phyloP scores from a whole-genome alignment of 2,113 vertebrate species.

The Leucopternis melanops region DNA sequence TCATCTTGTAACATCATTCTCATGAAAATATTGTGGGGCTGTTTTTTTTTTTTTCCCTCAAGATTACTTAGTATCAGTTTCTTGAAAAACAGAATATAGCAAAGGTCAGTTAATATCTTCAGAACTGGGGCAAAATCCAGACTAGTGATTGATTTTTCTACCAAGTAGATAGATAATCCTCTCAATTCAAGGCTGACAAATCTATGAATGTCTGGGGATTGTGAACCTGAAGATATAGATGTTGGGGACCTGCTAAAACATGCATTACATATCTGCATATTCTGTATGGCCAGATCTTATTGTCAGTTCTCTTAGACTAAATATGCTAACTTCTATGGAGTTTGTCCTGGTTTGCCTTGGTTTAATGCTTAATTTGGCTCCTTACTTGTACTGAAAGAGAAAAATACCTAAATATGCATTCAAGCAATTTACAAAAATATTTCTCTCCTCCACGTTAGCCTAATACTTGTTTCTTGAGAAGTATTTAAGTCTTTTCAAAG shows the following conservation, averaged over 20 bases:
- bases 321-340: neutral
- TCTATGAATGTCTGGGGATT: neutral
- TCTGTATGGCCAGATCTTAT: neutral
- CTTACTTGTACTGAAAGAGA: neutral
- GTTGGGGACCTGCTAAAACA: neutral
- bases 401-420: neutral
- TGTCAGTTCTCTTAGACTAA: neutral
- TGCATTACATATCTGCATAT: neutral
- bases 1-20: neutral
- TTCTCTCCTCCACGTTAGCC: neutral
- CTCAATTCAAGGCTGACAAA: neutral
- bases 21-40: neutral
- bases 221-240: neutral
- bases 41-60: rapidly evolving
- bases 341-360: neutral
- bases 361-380: neutral
- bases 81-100: neutral
- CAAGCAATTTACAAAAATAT: neutral
- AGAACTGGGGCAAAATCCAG: neutral
- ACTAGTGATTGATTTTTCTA: neutral
- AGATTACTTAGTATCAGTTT: neutral
- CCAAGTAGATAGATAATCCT: neutral
- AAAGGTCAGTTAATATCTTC: neutral
- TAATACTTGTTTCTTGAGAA: neutral
- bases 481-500: neutral